phyloP scores from a whole-genome alignment of 2,113 vertebrate genomes.

The Alexandromys fortis region DNA sequence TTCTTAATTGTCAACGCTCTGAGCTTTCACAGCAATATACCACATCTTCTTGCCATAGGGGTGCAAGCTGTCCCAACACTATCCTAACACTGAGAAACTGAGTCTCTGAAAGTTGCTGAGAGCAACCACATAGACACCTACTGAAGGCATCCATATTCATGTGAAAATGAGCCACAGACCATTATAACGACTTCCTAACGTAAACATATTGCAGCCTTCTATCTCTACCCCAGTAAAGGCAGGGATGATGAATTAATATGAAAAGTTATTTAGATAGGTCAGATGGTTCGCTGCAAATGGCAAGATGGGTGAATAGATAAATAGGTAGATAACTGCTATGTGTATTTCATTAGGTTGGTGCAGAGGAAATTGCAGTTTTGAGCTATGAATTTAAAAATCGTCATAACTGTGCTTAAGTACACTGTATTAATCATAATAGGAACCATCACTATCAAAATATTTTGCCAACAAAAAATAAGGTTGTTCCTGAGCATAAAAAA shows the following conservation, averaged over 20 bases:
- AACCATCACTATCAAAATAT: neutral
- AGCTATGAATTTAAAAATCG: neutral
- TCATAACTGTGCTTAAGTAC: neutral
- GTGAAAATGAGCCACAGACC: neutral
- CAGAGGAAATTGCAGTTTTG: neutral
- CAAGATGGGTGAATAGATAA: neutral
- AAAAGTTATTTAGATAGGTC: neutral
- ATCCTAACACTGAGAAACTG: neutral
- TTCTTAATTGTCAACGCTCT: neutral
- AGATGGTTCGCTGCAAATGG: neutral
- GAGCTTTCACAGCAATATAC: neutral
- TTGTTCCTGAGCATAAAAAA: neutral
- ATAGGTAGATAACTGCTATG: neutral
- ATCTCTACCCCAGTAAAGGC: neutral
- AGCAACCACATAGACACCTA: neutral
- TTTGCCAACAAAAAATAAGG: neutral
- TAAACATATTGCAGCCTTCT: neutral
- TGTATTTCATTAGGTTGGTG: neutral
- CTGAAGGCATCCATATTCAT: neutral
- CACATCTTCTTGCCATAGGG: neutral
- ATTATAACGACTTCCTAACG: neutral
- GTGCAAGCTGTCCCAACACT: neutral
- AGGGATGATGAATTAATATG: neutral
- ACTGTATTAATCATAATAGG: neutral
- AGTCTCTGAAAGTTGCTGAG: slow-evolving; percentile 1